Evolutionary conservation across 2,888 invertebrate genomes (phyloP).

Genomic region (Odontomyia ornata): DNA sequence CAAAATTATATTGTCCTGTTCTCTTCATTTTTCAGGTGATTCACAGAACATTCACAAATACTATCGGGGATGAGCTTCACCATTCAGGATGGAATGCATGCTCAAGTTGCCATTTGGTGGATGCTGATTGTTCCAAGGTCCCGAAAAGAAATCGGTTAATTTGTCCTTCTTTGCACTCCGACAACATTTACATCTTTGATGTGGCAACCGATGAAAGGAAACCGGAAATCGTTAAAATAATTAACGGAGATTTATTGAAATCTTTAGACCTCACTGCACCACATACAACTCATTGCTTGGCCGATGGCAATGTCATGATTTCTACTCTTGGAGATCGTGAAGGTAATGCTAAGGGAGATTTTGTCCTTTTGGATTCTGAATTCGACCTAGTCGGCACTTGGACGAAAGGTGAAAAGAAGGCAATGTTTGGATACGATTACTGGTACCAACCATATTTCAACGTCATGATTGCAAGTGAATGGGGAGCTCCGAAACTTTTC

Average conservation of each 20-base stretch:
- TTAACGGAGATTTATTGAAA: constrained; percentile 83
- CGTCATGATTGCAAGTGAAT: constrained; percentile 89
- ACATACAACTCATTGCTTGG: constrained; percentile 94
- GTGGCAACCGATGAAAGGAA: constrained; percentile 75
- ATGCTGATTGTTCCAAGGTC: constrained; percentile 60
- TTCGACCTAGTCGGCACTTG: constrained; percentile 74
- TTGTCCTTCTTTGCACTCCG: constrained; percentile 82
- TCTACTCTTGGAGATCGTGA: constrained; percentile 90
- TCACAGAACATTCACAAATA: constrained; percentile 81
- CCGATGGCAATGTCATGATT: constrained; percentile 93
- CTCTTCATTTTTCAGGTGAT: constrained; percentile 75
- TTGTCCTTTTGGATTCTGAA: constrained; percentile 84
- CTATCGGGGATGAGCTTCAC: constrained; percentile 87
- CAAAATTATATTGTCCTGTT: no score
- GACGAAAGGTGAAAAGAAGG: constrained; percentile 73
- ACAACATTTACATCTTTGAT: constrained; percentile 86
- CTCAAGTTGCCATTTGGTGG: constrained; percentile 81
- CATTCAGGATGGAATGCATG: constrained; percentile 98
- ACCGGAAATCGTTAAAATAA: constrained; percentile 79
- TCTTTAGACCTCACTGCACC: constrained; percentile 82
- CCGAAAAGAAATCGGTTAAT: constrained; percentile 80
- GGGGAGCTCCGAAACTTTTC: constrained; percentile 89
- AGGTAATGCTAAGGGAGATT: constrained; percentile 88
- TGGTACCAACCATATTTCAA: constrained; percentile 97
- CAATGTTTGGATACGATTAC: constrained; percentile 90